Percentiles rank a stretch among this genome's conserved stretches.
phyloP scores from a whole-genome alignment of 2,797 vertebrate genomes.

The Craterocephalus amniculus region DNA sequence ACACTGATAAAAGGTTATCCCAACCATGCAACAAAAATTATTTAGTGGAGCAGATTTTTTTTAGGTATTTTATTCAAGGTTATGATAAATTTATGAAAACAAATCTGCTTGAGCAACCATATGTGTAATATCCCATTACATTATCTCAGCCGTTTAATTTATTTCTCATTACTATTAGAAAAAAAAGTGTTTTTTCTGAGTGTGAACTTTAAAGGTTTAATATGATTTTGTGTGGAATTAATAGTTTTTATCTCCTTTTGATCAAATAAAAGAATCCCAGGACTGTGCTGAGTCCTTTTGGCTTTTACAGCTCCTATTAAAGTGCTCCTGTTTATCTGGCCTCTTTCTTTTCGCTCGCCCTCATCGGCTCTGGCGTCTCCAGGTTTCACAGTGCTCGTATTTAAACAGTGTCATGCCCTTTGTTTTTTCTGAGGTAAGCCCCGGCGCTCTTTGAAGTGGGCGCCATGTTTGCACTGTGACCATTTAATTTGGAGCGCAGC shows the following conservation, averaged over 20 bases:
- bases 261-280: not conserved
- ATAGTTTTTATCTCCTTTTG: not conserved
- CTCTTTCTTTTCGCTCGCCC: conserved; percentile 24
- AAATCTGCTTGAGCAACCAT: not conserved
- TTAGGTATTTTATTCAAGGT: not conserved
- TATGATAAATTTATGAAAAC: not conserved
- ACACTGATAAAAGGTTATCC: not conserved
- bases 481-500: conserved; percentile 63
- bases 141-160: too few relatives aligned
- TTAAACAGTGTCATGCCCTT: conserved; percentile 67
- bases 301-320: conserved; percentile 45
- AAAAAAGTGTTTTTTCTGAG: not conserved
- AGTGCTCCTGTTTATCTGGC: conserved; percentile 53
- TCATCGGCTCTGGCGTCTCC: conserved; percentile 47
- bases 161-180: too few relatives aligned
- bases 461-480: conserved; percentile 71
- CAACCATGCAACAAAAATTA: too few relatives aligned
- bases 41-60: not conserved
- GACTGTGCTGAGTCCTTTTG: not conserved
- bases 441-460: conserved; percentile 66
- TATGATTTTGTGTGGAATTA: not conserved
- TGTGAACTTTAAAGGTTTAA: not conserved
- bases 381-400: conserved; percentile 41
- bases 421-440: conserved; percentile 64
- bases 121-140: not conserved